Conservation (phyloP, 2,888 invertebrate species). For the Macrophya alboannulata region DNA sequence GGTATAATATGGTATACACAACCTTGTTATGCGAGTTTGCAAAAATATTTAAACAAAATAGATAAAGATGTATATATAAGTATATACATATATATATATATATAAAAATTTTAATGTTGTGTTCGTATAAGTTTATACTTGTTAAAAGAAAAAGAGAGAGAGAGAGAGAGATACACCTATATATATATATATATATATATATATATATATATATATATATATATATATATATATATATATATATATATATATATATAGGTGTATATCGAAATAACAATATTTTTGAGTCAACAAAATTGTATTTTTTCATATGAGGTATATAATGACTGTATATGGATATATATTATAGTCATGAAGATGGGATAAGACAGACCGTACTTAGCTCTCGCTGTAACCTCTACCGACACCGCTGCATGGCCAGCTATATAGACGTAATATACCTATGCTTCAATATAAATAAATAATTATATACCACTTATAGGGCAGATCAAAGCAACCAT, state of each 20-base stretch:
- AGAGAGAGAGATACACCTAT: no score
- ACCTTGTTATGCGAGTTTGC: not conserved
- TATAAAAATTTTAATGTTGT: not conserved
- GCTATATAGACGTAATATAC: no score
- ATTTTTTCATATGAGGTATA: not conserved
- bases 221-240: not conserved
- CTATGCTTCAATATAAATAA: not conserved
- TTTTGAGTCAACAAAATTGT: not conserved
- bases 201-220: not conserved
- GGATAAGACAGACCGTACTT: not conserved
- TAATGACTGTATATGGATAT: no score
- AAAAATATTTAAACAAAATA: not conserved
- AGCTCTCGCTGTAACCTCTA: not conserved
- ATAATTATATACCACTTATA: constrained; percentile 25
- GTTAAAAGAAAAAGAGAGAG: no score
- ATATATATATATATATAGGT: not conserved
- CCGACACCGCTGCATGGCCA: no score
- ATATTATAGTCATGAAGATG: not conserved
- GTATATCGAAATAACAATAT: not conserved
- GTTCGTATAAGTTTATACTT: not conserved
- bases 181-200: not conserved
- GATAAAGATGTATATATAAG: not conserved
- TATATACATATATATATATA: no score
- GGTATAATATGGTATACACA: not conserved
- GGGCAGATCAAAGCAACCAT: constrained; percentile 24